Evolutionary conservation across 35 echinoderm and acorn worm genomes (phyloP).

Genomic region (Apostichopus japonicus): DNA sequence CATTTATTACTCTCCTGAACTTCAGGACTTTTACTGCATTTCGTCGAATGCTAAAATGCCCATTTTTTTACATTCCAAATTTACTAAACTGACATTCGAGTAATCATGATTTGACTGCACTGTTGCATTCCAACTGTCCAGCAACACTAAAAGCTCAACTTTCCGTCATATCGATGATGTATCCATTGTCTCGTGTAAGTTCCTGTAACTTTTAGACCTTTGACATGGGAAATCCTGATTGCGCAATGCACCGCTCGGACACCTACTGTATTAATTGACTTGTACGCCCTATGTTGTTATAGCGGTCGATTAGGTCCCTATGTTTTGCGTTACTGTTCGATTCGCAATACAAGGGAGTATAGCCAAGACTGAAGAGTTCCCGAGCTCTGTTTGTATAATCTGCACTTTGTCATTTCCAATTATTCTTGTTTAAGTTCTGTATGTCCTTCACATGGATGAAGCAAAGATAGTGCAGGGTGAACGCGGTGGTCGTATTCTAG

Average conservation of each 20-base stretch:
- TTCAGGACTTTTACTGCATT: too few species aligned
- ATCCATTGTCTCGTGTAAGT: neutral
- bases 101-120: neutral
- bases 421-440: neutral
- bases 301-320: too few species aligned
- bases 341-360: too few species aligned
- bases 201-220: neutral
- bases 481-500: constrained; percentile 11
- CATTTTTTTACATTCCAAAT: too few species aligned
- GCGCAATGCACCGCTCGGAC: too few species aligned
- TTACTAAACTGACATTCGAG: too few species aligned
- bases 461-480: constrained; percentile 30
- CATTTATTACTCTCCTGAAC: neutral
- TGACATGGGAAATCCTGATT: too few species aligned
- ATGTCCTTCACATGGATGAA: neutral
- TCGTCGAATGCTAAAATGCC: too few species aligned
- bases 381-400: neutral
- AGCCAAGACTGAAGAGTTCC: neutral
- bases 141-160: neutral
- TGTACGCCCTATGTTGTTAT: too few species aligned
- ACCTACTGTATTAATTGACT: too few species aligned
- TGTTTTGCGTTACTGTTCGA: too few species aligned
- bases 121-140: constrained; percentile 4
- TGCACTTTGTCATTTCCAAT: neutral
- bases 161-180: constrained; percentile 12